Base-by-base conservation (phyloP, 92 coral and sea anemone genomes). In the Paragorgia papillata region DNA sequence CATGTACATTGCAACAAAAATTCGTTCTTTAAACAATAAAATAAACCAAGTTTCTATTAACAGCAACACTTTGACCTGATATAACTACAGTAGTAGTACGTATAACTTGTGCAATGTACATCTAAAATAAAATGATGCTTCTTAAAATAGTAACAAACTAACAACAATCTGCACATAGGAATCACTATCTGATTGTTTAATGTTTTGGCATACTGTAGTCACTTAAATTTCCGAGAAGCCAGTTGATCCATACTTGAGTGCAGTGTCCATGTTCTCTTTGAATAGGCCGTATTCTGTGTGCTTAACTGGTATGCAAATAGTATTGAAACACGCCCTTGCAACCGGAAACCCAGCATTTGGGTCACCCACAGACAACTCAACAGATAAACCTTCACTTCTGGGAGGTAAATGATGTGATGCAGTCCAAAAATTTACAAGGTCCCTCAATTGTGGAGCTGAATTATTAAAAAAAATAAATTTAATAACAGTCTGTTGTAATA, bases 391-490 rank as follows among this genome's bases (percentile, higher is more conserved):
- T 41, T 65, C 73, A 65, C 19, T 35, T 41, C 73, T 41, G 25
- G 49, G 54, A 41, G 73, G 73, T 25, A 65, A 65, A 65, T 35
- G 73, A 28, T 65, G n/a, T 1, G 55, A 37, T 18, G 73, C 73
- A 37, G 73, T 65, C 73, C 55, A 65, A 51, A 65, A 37, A 65
- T 65, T 65, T 3, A 65, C 54, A 22, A 65, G 73, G 73, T 41
- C 73, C 25, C 51, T 65, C 54, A 65, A 65, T 20, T 41, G 30
- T 65, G 73, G 73, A 65, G 28, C 73, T 65, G 39, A 6, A 61
- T 27, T 27, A 39, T 7, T 27, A 57, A 57, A n/a, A 17, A 57
- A 21, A 30, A 57, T 21, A 17, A 17, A 57, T 12, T 3, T 19
- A 3, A 24, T 15, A 24, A 62, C 46, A 26, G 19, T 33, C 21